phyloP scores from a whole-genome alignment of 2,113 vertebrate species.

The Trichomycterus rosablanca region DNA sequence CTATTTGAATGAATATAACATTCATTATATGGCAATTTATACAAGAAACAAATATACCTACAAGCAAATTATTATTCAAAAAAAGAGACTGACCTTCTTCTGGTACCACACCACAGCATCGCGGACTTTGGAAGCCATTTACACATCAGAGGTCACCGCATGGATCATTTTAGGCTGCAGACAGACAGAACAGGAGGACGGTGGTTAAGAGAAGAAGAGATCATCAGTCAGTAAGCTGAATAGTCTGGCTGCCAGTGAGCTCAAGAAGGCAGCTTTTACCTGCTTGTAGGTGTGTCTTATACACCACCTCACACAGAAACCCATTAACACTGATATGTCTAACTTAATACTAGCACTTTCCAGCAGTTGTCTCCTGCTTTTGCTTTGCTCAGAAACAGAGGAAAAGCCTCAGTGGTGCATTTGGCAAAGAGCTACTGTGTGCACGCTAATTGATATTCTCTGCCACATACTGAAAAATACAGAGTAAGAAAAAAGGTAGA shows the following conservation, averaged over 20 bases:
- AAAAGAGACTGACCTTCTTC: slow-evolving; percentile 87
- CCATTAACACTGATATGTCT: slow-evolving; percentile 19
- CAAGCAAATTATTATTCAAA: too few relatives aligned
- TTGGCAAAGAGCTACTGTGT: too few relatives aligned
- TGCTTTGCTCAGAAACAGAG: too few relatives aligned
- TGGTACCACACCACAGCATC: slow-evolving; percentile 99
- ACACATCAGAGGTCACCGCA: slow-evolving; percentile 77
- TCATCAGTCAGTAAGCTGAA: not conserved
- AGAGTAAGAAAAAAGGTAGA: too few relatives aligned
- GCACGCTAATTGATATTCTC: too few relatives aligned
- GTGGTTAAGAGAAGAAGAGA: not conserved
- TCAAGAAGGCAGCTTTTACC: slow-evolving; percentile 51
- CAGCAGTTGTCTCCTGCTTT: too few relatives aligned
- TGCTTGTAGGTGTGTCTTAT: slow-evolving; percentile 47
- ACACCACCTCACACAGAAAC: slow-evolving; percentile 55
- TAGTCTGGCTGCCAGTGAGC: not conserved
- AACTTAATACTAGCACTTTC: too few relatives aligned
- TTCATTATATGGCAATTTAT: too few relatives aligned
- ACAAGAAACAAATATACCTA: too few relatives aligned
- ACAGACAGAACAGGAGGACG: slow-evolving; percentile 56
- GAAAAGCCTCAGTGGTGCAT: too few relatives aligned
- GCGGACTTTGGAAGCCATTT: slow-evolving; percentile 99
- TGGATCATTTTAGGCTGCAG: slow-evolving; percentile 89
- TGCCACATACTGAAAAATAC: too few relatives aligned
- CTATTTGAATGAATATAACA: too few relatives aligned